Conservation (phyloP, 1,140 invertebrate species). For the Drosophila nigromelanica region DNA sequence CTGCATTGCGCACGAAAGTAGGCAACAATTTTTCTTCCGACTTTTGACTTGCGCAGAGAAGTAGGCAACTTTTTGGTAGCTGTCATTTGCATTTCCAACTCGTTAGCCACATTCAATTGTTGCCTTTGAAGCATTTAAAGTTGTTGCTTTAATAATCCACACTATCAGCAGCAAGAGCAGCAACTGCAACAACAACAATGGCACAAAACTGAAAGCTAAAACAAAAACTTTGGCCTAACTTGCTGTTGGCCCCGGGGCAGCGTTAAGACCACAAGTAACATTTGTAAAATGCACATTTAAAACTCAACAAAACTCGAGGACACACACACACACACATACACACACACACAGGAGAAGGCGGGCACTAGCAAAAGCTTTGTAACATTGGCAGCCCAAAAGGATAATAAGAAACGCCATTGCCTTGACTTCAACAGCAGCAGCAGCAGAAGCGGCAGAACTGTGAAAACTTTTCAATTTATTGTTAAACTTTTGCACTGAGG, state of each 20-base stretch:
- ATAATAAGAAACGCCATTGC: constrained; percentile 75
- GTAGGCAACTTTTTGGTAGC: constrained; percentile 35
- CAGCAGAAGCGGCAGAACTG: constrained; percentile 50
- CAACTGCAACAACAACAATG: constrained; percentile 27
- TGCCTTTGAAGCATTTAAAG: constrained; percentile 56
- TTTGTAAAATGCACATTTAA: constrained; percentile 82
- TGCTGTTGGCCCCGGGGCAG: constrained; percentile 36
- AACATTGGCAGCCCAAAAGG: constrained; percentile 61
- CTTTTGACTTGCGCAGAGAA: constrained; percentile 38
- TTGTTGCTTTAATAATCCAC: constrained; percentile 74
- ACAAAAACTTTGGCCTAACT: constrained; percentile 69
- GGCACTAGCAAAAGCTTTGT: constrained; percentile 37
- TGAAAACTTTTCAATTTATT: constrained; percentile 82
- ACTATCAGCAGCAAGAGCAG: constrained; percentile 28
- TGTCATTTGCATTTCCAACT: constrained; percentile 53
- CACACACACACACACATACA: constrained; percentile 38
- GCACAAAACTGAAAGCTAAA: constrained; percentile 64
- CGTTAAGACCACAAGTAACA: constrained; percentile 79
- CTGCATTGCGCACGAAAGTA: neutral
- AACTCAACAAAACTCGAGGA: constrained; percentile 63
- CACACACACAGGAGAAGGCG: constrained; percentile 23
- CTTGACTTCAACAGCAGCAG: constrained; percentile 60
- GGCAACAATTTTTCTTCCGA: constrained; percentile 1
- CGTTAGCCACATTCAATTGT: constrained; percentile 55
- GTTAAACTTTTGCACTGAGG: constrained; percentile 81